These are phyloP conservation scores for Brachionus asplanchnoidis DNA, from an alignment of 1,140 invertebrate genomes.

Conservation along the genomic window DNA sequence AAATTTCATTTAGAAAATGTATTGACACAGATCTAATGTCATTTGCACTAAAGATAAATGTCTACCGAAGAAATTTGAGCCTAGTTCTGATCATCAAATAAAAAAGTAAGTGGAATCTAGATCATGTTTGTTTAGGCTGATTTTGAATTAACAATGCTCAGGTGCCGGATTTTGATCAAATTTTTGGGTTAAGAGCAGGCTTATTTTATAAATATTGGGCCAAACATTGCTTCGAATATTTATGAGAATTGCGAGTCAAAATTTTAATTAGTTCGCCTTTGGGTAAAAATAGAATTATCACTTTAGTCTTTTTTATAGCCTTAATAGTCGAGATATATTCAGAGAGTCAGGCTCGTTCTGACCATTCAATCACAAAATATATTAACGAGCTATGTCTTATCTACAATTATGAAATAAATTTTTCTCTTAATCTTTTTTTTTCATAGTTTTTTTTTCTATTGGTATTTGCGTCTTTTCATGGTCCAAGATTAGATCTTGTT, in stretches of 20 bases:
- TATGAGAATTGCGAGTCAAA: not conserved
- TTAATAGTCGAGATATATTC: not conserved
- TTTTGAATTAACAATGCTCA: not conserved
- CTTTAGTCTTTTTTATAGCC: not conserved
- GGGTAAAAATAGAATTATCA: not conserved
- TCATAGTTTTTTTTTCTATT: not conserved
- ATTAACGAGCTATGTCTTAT: not conserved
- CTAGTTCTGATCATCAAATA: not conserved
- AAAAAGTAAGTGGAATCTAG: not conserved
- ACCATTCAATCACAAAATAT: not conserved
- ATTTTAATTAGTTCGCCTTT: not conserved
- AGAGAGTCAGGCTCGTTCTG: not conserved
- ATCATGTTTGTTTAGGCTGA: not conserved
- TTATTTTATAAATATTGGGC: not conserved
- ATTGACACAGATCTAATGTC: not conserved
- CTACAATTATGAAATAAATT: not conserved
- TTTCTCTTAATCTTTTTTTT: not conserved
- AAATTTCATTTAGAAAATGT: not conserved
- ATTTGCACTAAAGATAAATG: not conserved
- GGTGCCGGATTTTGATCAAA: not conserved
- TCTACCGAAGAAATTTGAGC: not conserved
- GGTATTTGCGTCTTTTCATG: not conserved
- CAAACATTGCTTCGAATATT: not conserved
- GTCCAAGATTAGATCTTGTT: not conserved
- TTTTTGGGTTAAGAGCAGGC: not conserved